Conservation (phyloP, 2,797 vertebrate genomes). For the Nannoperca obscura region DNA sequence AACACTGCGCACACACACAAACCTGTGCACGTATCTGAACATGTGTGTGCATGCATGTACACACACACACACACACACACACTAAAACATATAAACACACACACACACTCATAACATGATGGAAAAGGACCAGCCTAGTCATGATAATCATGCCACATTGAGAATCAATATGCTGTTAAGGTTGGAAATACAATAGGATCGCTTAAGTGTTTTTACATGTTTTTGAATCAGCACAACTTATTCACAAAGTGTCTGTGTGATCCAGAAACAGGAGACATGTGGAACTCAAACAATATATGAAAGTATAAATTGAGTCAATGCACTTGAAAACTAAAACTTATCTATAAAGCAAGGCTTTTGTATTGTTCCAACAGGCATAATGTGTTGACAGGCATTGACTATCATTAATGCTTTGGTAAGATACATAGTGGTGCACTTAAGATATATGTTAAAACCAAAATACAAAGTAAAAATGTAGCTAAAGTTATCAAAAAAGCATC, state of each 20-base stretch:
- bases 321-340: constrained; percentile 46
- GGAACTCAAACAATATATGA: constrained; percentile 32
- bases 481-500: constrained; percentile 55
- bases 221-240: constrained; percentile 32
- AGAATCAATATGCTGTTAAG: constrained; percentile 56
- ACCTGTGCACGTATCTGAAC: not conserved
- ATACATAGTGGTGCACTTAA: constrained; percentile 53
- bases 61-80: constrained; percentile 26
- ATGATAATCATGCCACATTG: constrained; percentile 62
- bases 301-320: constrained; percentile 48
- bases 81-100: constrained; percentile 28
- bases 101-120: constrained; percentile 29
- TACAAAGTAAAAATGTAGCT: constrained; percentile 43
- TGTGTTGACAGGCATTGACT: constrained; percentile 67
- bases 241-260: constrained; percentile 32
- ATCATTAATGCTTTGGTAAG: constrained; percentile 75
- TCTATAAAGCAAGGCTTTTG: constrained; percentile 64
- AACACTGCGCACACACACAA: constrained; percentile 38
- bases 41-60: constrained; percentile 31
- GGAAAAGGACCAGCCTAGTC: constrained; percentile 60
- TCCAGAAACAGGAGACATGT: constrained; percentile 51
- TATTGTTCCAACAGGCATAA: constrained; percentile 76
- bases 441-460: constrained; percentile 35
- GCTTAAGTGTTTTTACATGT: constrained; percentile 26
- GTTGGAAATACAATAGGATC: constrained; percentile 44